phyloP scores from a whole-genome alignment of 2,888 invertebrate genomes.

The Ochropleura plecta region DNA sequence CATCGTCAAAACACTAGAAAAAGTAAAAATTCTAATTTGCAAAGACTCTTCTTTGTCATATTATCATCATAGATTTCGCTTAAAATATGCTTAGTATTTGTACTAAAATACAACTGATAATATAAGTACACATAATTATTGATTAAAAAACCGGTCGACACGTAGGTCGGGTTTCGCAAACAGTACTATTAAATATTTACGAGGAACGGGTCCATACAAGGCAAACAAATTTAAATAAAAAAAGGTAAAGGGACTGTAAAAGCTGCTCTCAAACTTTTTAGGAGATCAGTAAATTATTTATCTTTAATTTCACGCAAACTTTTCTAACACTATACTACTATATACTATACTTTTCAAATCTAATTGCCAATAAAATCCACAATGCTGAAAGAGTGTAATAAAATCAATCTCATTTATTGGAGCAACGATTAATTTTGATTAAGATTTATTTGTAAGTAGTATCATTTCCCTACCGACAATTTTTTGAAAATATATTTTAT shows the following conservation, averaged over 20 bases:
- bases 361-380: not conserved
- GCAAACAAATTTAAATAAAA: conserved; percentile 11
- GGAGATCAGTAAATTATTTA: not conserved
- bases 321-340: too few species aligned
- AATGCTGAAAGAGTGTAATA: not conserved
- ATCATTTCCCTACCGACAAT: not conserved
- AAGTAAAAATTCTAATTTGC: not conserved
- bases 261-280: not conserved
- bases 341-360: too few species aligned
- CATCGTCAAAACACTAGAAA: not conserved
- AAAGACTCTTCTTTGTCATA: not conserved
- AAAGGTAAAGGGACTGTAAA: conserved; percentile 12
- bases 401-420: not conserved
- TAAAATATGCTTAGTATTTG: not conserved
- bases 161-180: conserved; percentile 57
- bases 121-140: conserved; percentile 44
- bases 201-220: conserved; percentile 21
- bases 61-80: not conserved
- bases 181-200: conserved; percentile 37
- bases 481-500: not conserved
- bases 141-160: conserved; percentile 53
- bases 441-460: not conserved
- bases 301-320: not conserved
- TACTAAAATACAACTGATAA: conserved; percentile 7
- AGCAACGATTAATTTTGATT: not conserved